These are phyloP conservation scores for Sylvia atricapilla DNA, from an alignment of 2,113 vertebrate genomes.

Conservation along the genomic window DNA sequence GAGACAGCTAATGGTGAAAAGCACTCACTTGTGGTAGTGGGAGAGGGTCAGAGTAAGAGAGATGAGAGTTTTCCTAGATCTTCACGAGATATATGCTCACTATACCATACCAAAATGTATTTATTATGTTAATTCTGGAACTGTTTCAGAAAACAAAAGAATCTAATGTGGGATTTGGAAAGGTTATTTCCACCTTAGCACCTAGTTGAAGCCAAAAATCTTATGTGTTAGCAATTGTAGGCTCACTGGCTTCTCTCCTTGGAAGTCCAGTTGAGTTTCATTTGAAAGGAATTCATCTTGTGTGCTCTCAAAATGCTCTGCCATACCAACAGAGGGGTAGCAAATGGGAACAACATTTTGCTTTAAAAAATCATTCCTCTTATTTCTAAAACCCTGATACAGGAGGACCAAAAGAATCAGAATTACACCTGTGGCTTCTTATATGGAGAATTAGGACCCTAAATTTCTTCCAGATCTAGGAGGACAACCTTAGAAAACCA, in stretches of 20 bases:
- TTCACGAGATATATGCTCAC: background rate
- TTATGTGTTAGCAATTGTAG: background rate
- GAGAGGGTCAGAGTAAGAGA: background rate
- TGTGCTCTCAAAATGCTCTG: background rate
- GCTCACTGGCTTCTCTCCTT: background rate
- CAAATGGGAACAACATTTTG: background rate
- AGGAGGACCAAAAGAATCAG: background rate
- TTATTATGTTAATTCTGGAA: background rate
- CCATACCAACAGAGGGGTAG: background rate
- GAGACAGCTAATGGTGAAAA: background rate
- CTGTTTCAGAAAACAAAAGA: background rate
- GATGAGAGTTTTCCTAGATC: background rate
- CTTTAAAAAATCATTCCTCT: background rate
- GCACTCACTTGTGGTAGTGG: background rate
- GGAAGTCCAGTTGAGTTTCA: background rate
- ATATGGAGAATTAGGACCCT: background rate
- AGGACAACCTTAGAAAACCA: background rate
- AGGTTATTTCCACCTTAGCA: background rate
- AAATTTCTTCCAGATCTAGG: background rate
- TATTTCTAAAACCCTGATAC: background rate
- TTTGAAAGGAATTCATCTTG: background rate
- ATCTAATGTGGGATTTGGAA: background rate
- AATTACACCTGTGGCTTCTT: background rate
- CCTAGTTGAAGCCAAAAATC: background rate
- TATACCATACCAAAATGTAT: background rate